phyloP scores from a whole-genome alignment of 2,797 vertebrate species.

The Halcyon badia region DNA sequence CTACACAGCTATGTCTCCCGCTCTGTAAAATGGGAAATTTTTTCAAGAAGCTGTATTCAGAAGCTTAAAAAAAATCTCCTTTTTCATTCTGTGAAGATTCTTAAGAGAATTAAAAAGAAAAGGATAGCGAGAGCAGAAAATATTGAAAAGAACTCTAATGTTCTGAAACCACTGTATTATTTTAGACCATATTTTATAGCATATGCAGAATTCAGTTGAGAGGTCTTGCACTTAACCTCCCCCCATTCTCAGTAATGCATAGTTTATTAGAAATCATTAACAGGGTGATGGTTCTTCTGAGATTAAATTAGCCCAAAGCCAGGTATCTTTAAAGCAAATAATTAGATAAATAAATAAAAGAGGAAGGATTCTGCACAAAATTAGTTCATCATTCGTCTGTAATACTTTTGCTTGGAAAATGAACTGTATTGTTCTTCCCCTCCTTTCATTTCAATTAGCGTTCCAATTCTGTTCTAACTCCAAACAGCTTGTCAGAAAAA shows the following conservation, averaged over 20 bases:
- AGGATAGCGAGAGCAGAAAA: not conserved
- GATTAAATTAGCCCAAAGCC: not conserved
- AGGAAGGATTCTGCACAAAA: not conserved
- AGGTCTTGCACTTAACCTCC: not conserved
- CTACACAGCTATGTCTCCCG: not conserved
- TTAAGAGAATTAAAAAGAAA: not conserved
- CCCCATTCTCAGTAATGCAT: not conserved
- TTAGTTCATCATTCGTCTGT: not conserved
- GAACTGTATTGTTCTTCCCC: not conserved
- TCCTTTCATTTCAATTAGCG: not conserved
- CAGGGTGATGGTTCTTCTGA: not conserved
- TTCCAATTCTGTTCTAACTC: not conserved
- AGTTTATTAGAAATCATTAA: not conserved
- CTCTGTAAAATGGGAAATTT: not conserved
- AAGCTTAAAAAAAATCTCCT: not conserved
- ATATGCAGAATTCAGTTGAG: not conserved
- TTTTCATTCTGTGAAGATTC: constrained; percentile 12
- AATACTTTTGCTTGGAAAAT: not conserved
- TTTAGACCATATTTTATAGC: not conserved
- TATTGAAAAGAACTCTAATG: not conserved
- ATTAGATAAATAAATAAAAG: not conserved
- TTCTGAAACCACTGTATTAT: not conserved
- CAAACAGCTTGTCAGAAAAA: constrained; percentile 1
- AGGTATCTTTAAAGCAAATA: not conserved
- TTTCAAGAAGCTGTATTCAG: not conserved